A percentile compares a stretch with the other conserved stretches of the same genome.
These are phyloP conservation scores for Kuschelorhynchus macadamiae DNA, from an alignment of 2,888 invertebrate species.

Conservation along the genomic window DNA sequence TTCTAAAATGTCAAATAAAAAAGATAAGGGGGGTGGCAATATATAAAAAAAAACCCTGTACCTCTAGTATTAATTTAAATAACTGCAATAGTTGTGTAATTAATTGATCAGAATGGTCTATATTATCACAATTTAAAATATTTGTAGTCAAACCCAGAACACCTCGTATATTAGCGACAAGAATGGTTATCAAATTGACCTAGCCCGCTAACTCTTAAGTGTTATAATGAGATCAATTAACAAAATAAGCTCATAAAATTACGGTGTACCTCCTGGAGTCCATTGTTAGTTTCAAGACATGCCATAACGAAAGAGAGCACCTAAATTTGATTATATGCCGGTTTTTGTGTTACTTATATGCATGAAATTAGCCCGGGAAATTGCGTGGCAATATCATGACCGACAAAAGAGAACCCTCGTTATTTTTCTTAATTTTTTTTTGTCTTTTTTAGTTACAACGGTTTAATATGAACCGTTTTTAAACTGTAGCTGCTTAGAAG, in stretches of 20 bases:
- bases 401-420: slow-evolving; percentile 31
- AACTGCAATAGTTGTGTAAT: too few species aligned
- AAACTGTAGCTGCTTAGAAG: neutral
- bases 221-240: slow-evolving; percentile 11
- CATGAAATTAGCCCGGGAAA: slow-evolving; percentile 31
- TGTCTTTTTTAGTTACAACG: slow-evolving; percentile 6
- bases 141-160: too few species aligned
- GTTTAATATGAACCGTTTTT: neutral
- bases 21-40: too few species aligned
- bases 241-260: slow-evolving; percentile 31
- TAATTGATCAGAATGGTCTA: too few species aligned
- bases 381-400: slow-evolving; percentile 11
- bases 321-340: slow-evolving; percentile 32
- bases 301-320: slow-evolving; percentile 22
- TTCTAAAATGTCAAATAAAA: too few species aligned
- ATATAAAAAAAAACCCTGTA: too few species aligned
- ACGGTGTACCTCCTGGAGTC: slow-evolving; percentile 10
- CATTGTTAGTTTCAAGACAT: slow-evolving; percentile 26
- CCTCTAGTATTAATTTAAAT: too few species aligned
- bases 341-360: slow-evolving; percentile 26
- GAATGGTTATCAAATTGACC: slow-evolving; percentile 17
- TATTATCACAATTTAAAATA: too few species aligned
- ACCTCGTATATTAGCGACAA: too few species aligned
- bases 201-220: neutral
- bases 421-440: slow-evolving; percentile 9